phyloP scores from a whole-genome alignment of 2,113 vertebrate species.

The Carassius carassius region DNA sequence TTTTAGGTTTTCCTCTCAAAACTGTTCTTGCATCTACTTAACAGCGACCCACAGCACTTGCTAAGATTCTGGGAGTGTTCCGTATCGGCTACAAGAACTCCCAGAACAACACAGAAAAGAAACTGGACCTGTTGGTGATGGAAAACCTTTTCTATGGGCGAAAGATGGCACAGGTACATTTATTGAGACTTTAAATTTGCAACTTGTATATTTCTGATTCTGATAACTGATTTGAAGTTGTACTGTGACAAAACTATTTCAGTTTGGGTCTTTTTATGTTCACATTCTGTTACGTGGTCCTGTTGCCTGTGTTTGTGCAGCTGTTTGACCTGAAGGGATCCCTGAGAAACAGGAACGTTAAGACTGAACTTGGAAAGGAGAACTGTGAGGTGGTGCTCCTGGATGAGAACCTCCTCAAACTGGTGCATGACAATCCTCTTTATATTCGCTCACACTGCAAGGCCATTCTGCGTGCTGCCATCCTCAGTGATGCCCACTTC shows the following conservation, averaged over 20 bases:
- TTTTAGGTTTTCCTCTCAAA: background rate
- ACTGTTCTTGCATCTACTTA: background rate
- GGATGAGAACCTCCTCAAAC: constrained; percentile 96
- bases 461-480: constrained; percentile 91
- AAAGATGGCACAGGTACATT: constrained; percentile 93
- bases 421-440: constrained; percentile 95
- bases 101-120: constrained; percentile 98
- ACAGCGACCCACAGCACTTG: constrained; percentile 92
- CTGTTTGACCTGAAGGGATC: constrained; percentile 98
- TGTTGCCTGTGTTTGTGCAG: background rate
- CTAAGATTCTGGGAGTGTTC: constrained; percentile 97
- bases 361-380: constrained; percentile 95
- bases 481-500: constrained; percentile 96
- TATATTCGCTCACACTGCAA: constrained; percentile 98
- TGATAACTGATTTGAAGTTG: too few relatives aligned
- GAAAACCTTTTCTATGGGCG: constrained; percentile 98
- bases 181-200: background rate
- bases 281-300: background rate
- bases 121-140: constrained; percentile 97
- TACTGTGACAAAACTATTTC: too few relatives aligned
- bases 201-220: background rate
- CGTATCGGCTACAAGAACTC: constrained; percentile 98
- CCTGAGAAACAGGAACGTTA: constrained; percentile 94
- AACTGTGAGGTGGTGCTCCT: constrained; percentile 96
- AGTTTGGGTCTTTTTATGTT: background rate